Conservation (phyloP, 2,797 vertebrate species). For the Coccyzus lansbergi region DNA sequence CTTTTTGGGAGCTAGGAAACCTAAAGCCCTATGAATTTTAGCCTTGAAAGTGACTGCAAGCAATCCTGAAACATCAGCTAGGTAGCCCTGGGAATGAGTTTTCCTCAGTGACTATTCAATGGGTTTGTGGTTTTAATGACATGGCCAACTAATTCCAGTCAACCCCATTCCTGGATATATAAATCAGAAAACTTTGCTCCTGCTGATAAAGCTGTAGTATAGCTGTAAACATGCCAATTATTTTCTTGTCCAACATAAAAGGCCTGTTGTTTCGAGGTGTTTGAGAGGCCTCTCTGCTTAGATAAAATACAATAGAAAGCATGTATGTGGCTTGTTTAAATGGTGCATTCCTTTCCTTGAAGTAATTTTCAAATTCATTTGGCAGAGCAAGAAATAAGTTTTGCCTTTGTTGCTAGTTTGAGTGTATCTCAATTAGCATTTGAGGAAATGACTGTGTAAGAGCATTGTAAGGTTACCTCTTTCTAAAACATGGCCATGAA, state of each 20-base stretch:
- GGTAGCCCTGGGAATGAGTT: not conserved
- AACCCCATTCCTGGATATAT: not conserved
- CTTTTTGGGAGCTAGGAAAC: not conserved
- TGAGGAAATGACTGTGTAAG: conserved; percentile 20
- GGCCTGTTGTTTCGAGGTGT: not conserved
- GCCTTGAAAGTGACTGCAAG: not conserved
- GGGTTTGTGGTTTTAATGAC: not conserved
- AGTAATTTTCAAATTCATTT: conserved; percentile 2
- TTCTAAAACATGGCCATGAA: not conserved
- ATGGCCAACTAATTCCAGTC: not conserved
- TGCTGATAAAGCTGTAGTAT: not conserved
- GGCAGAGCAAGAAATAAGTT: not conserved
- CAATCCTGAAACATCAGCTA: not conserved
- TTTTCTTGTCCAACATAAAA: conserved; percentile 32
- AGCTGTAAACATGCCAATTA: not conserved
- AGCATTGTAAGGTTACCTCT: not conserved
- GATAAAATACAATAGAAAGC: not conserved
- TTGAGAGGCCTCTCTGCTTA: not conserved
- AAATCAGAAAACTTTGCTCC: not conserved
- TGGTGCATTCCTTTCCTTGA: not conserved
- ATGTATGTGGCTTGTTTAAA: not conserved
- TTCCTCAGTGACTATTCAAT: not conserved
- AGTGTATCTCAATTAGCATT: not conserved
- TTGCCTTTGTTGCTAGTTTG: not conserved
- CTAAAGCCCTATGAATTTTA: not conserved